Base-by-base conservation (phyloP, 92 coral and sea anemone genomes). In the Zoanthus sansibaricus region DNA sequence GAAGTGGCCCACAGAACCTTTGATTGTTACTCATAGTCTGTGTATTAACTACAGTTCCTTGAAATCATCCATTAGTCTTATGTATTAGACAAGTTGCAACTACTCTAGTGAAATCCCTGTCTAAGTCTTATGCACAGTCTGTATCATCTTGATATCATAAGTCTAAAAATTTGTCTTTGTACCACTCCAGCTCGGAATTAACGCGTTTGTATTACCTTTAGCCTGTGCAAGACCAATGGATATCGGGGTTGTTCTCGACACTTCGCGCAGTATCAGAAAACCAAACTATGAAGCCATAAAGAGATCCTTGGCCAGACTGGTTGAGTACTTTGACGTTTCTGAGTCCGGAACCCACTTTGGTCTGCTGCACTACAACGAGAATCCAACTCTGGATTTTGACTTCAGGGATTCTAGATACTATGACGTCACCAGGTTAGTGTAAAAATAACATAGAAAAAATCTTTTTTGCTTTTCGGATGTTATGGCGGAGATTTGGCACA, bases 201-300 rank as follows among this genome's bases (percentile, higher is more conserved):
- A 76, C 48, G 25, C 33, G 0, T 52, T 55, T 54, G 67, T 80
- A 80, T 66, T 14, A 20, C 2, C 75, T n/a, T 5, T 70, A 94
- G 98, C 98, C 32, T 94, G 98, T 61, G 87, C 88, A 66, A 92
- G 93, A 74, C 92, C 96, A 9, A 89, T 94, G 98, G 98, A 94
- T 73, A 84, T 94, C 30, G 98, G 93, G 17, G 59, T 94, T 56
- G 66, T 94, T 11, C 86, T 94, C 59, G 95, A 90, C 69, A 93
- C 98, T 0, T 94, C 96, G 14, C 91, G 94, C 47, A 94, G 86
- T 16, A 90, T 90, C 68, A 92, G 94, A 42, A 78, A 91, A 83
- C 18, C 61, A 13, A 89, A 94, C 78, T 94, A 91, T 88, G 96
- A 94, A 68, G 77, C 89, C 72, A 72, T 93, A 14, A 94, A 94